phyloP scores from a whole-genome alignment of 1,140 invertebrate species.

The Papilio xuthus region DNA sequence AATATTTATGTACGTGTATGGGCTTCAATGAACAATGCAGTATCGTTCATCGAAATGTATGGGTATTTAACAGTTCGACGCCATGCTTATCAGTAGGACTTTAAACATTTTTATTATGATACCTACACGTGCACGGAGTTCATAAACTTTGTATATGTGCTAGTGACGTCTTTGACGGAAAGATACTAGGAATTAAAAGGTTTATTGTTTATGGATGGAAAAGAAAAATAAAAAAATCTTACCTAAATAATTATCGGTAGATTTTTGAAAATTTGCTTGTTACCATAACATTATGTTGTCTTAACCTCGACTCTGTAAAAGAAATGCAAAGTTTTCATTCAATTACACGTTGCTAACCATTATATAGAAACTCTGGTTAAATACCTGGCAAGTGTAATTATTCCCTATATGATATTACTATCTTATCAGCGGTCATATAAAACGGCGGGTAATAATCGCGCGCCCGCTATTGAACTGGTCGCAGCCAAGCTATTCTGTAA shows the following conservation, averaged over 20 bases:
- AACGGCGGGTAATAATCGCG: conserved; percentile 24
- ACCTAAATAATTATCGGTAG: too few species aligned
- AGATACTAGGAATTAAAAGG: not conserved
- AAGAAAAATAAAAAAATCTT: not conserved
- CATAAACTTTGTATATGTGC: not conserved
- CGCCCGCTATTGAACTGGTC: conserved; percentile 21
- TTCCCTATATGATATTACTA: conserved; percentile 29
- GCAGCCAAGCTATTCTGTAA: not conserved
- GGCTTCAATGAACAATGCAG: not conserved
- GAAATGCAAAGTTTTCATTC: too few species aligned
- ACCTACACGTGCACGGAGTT: not conserved
- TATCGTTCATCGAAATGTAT: not conserved
- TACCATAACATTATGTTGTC: too few species aligned
- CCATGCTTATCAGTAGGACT: not conserved
- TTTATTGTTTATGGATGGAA: not conserved
- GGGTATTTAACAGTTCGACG: not conserved
- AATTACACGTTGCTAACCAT: not conserved
- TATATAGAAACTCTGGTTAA: not conserved
- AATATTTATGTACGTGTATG: not conserved
- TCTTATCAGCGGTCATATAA: conserved; percentile 31
- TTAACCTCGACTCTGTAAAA: not conserved
- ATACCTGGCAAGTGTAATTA: conserved; percentile 22
- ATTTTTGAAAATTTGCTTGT: too few species aligned
- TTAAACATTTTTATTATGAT: not conserved
- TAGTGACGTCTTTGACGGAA: not conserved